phyloP scores from a whole-genome alignment of 2,888 invertebrate genomes.

The Eudemis profundana region DNA sequence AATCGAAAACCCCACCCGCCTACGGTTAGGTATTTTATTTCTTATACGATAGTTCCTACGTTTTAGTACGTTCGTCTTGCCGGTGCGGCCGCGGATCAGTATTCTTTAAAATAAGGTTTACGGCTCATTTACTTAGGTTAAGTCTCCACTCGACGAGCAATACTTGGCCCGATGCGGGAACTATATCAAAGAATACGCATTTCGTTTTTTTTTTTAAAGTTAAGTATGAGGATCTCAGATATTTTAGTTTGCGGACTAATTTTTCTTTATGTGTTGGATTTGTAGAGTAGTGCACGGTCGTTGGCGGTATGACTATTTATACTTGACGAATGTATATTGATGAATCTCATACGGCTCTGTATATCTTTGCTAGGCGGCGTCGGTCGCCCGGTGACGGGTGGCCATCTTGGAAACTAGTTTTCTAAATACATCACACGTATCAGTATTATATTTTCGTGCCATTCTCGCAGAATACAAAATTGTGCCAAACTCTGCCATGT shows the following conservation, averaged over 20 bases:
- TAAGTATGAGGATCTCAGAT: constrained; percentile 79
- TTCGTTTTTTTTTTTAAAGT: constrained; percentile 63
- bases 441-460: constrained; percentile 64
- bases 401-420: constrained; percentile 39
- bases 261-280: constrained; percentile 65
- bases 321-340: constrained; percentile 54
- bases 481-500: constrained; percentile 57
- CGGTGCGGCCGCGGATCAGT: constrained; percentile 63
- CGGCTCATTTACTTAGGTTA: constrained; percentile 66
- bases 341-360: constrained; percentile 70
- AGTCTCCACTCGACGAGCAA: constrained; percentile 66
- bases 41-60: constrained; percentile 66
- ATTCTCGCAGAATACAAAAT: constrained; percentile 53
- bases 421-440: constrained; percentile 38
- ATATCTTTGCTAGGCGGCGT: constrained; percentile 54
- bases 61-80: constrained; percentile 47
- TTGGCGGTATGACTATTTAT: constrained; percentile 66
- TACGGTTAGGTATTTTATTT: constrained; percentile 58
- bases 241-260: constrained; percentile 70
- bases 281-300: constrained; percentile 76
- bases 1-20: constrained; percentile 57
- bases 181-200: constrained; percentile 77
- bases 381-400: constrained; percentile 51
- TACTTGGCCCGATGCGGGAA: constrained; percentile 61
- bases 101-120: constrained; percentile 59